phyloP scores from a whole-genome alignment of 2,797 vertebrate genomes.

The Pseudotriccus pelzelni region DNA sequence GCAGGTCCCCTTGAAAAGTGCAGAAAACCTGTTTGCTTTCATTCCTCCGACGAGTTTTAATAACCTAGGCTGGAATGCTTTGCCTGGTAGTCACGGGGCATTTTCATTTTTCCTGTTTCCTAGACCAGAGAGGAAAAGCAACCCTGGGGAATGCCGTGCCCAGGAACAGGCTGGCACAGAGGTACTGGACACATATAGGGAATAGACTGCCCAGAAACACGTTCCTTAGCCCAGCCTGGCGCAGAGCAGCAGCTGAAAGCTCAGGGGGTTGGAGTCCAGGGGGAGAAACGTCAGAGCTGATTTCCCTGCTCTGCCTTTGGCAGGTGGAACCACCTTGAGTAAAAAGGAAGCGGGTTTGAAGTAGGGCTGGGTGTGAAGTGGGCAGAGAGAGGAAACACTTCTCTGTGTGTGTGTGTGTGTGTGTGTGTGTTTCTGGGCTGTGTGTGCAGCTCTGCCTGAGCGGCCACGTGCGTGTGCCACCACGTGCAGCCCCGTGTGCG shows the following conservation, averaged over 20 bases:
- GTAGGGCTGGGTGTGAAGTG: neutral
- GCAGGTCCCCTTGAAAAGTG: neutral
- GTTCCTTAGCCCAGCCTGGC: neutral
- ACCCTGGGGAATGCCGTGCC: rapidly evolving
- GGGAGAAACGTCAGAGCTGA: neutral
- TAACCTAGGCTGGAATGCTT: neutral
- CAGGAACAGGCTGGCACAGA: neutral
- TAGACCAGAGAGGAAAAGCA: neutral
- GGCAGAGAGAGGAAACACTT: neutral
- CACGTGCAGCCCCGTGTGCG: neutral
- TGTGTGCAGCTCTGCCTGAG: neutral
- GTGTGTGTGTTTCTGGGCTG: neutral
- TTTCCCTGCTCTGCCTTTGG: neutral
- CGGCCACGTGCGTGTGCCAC: neutral
- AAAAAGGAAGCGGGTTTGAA: neutral
- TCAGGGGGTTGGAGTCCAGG: neutral
- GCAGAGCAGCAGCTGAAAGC: neutral
- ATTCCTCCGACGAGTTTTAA: neutral
- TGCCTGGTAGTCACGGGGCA: neutral
- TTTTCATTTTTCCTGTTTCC: neutral
- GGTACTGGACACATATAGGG: rapidly evolving
- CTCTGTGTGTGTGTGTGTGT: too few relatives aligned
- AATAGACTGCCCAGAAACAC: neutral
- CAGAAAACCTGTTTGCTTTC: neutral
- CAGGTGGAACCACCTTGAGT: neutral